Evolutionary conservation across 2,888 invertebrate species (phyloP), one percentile per base, ranked within the genome.

Genomic region (Tachystola acroxantha): DNA sequence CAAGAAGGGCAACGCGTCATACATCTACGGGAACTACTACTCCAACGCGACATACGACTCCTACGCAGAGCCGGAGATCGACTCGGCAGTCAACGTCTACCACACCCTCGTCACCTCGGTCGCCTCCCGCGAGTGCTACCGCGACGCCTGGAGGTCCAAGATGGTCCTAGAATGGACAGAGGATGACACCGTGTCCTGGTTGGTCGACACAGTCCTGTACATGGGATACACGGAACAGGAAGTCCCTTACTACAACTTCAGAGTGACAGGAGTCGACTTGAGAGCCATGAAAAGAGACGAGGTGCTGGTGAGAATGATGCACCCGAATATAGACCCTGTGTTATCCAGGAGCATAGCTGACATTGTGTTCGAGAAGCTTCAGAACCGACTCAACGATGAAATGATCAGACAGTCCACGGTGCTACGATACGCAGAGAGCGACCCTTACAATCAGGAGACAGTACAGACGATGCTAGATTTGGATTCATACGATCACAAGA

Each of bases 111-210:
- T 80, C 52, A 71, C 55, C 57, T n/a, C n/a, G 42, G 70, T 80
- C 52, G 70, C 16, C 16, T 63, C 69, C 46, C 62, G 78, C 32
- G 78, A 78, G 45, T 73, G 73, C 54, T 66, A 64, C 41, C 62
- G 72, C 20, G 82, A 82, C 16, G 87, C 86, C 28, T 90, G 90
- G 90, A 78, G 77, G 41, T 74, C 72, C 53, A 90, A 89, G 53
- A 72, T 78, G 29, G 71, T 90, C 22, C 63, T 65, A 42, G 76
- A 86, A 10, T 91, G 91, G 91, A 86, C 64, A 45, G 84, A 86
- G 38, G 85, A 86, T 9, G 91, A 91, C 57, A 88, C 90, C 26
- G 74, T 87, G 37, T 80, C 87, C 42, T 91, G 90, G 90, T 57
- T 88, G 38, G 61, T 80, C 36, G 81, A 85, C 40, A 73, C 78